A percentile compares a stretch with the other conserved stretches of the same genome.
Evolutionary conservation across 2,888 invertebrate species (phyloP).

Genomic region (Diarsia dahlii): DNA sequence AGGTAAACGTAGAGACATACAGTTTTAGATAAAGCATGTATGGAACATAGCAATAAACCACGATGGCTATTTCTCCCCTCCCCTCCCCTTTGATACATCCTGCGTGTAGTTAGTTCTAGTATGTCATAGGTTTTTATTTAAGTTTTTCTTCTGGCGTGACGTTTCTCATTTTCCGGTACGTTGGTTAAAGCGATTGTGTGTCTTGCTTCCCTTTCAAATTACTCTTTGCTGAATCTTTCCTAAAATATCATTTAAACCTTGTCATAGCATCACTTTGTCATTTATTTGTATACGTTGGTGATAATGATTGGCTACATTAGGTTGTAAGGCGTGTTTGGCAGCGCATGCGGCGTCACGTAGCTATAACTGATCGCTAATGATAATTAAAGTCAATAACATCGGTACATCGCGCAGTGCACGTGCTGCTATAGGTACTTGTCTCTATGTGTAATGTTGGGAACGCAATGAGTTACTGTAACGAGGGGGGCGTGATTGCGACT

Average conservation of each 20-base stretch:
- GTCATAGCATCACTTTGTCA: background rate
- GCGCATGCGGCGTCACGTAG: constrained; percentile 26
- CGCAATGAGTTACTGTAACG: constrained; percentile 51
- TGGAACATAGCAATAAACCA: background rate
- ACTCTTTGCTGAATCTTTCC: background rate
- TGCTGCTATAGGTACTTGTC: background rate
- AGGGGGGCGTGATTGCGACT: constrained; percentile 63
- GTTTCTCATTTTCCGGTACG: constrained; percentile 51
- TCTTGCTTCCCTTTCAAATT: constrained; percentile 1
- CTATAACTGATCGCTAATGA: constrained; percentile 17
- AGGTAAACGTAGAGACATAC: background rate
- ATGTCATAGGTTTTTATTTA: constrained; percentile 50
- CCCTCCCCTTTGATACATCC: background rate
- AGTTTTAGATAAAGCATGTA: background rate
- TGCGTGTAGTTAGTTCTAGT: constrained; percentile 26
- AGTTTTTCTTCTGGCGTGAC: constrained; percentile 43
- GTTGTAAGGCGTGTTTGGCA: background rate
- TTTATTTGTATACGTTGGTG: background rate
- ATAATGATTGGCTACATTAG: background rate
- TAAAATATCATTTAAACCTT: background rate
- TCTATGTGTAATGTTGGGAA: constrained; percentile 14
- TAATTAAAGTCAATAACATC: constrained; percentile 41
- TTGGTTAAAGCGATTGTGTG: constrained; percentile 33
- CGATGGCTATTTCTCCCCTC: background rate
- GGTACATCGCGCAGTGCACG: background rate